phyloP scores from a whole-genome alignment of 2,797 vertebrate genomes.

The Spinibarbus caldwelli region DNA sequence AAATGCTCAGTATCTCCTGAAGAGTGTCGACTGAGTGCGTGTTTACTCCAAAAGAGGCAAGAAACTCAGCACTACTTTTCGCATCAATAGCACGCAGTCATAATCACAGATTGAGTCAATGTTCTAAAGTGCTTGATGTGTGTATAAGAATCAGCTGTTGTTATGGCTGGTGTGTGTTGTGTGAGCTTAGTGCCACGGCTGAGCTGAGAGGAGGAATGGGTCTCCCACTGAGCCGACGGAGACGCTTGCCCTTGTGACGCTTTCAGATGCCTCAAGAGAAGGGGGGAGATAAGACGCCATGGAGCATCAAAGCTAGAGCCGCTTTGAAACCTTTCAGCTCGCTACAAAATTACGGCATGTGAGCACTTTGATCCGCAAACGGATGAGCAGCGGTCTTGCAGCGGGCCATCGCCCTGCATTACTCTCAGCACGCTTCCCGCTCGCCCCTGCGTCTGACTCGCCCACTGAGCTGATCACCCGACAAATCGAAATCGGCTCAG shows the following conservation, averaged over 20 bases:
- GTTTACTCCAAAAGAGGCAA: constrained; percentile 13
- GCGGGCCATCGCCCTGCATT: constrained; percentile 65
- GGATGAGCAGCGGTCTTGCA: constrained; percentile 66
- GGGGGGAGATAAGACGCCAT: constrained; percentile 33
- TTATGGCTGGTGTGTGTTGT: constrained; percentile 45
- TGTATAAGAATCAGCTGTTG: constrained; percentile 36
- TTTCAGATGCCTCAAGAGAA: constrained; percentile 67
- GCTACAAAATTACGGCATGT: constrained; percentile 67
- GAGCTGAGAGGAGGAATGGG: constrained; percentile 65
- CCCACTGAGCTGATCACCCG: constrained; percentile 64
- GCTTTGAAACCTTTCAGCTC: constrained; percentile 74
- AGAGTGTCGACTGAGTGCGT: background rate
- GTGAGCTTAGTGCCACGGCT: constrained; percentile 63
- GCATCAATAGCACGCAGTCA: constrained; percentile 16
- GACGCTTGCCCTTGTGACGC: constrained; percentile 70
- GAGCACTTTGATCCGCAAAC: constrained; percentile 76
- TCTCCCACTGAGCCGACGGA: constrained; percentile 64
- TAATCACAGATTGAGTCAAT: constrained; percentile 13
- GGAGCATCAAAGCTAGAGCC: constrained; percentile 60
- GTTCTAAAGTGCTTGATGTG: constrained; percentile 12
- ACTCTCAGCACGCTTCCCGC: constrained; percentile 43
- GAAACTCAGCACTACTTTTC: constrained; percentile 8
- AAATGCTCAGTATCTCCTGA: background rate
- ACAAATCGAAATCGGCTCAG: constrained; percentile 68
- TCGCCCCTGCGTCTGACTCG: constrained; percentile 52